phyloP scores from a whole-genome alignment of 2,113 vertebrate genomes.

The Aspidoscelis tigris region DNA sequence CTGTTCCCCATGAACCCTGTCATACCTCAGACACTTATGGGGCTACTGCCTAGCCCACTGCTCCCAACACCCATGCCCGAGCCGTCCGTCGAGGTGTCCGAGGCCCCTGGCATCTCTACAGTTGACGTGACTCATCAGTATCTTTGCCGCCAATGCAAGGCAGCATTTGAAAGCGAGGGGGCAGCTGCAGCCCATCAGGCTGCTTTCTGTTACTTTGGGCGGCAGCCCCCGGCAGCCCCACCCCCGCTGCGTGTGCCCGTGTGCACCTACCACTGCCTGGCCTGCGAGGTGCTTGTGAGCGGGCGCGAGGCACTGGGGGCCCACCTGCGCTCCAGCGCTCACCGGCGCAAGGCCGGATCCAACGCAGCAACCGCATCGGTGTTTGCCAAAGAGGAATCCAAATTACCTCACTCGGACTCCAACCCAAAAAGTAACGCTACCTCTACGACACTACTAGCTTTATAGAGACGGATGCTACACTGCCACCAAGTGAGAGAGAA shows the following conservation, averaged over 20 bases:
- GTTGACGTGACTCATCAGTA: constrained; percentile 77
- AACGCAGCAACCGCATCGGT: constrained; percentile 69
- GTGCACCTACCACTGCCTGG: constrained; percentile 78
- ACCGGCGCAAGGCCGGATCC: constrained; percentile 69
- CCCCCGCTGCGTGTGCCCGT: constrained; percentile 71
- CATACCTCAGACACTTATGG: constrained; percentile 78
- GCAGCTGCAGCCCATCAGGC: constrained; percentile 71
- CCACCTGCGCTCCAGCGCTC: constrained; percentile 76
- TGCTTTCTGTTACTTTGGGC: constrained; percentile 71
- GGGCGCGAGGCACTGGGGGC: constrained; percentile 74
- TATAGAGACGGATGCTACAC: constrained; percentile 65
- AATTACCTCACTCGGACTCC: constrained; percentile 79
- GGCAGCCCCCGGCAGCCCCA: constrained; percentile 54
- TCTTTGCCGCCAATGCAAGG: constrained; percentile 75
- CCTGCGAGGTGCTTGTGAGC: constrained; percentile 77
- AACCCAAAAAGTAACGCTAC: constrained; percentile 78
- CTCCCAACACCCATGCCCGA: constrained; percentile 64
- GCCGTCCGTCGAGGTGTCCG: constrained; percentile 55
- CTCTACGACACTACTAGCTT: constrained; percentile 79
- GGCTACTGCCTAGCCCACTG: constrained; percentile 73
- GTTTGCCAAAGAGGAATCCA: constrained; percentile 81
- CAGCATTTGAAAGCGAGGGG: constrained; percentile 72
- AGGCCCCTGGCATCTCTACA: constrained; percentile 69
- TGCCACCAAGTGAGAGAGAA: constrained; percentile 31
- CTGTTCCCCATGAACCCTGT: constrained; percentile 75